Evolutionary conservation across 2,888 invertebrate species (phyloP).

Genomic region (Meghimatium bilineatum): DNA sequence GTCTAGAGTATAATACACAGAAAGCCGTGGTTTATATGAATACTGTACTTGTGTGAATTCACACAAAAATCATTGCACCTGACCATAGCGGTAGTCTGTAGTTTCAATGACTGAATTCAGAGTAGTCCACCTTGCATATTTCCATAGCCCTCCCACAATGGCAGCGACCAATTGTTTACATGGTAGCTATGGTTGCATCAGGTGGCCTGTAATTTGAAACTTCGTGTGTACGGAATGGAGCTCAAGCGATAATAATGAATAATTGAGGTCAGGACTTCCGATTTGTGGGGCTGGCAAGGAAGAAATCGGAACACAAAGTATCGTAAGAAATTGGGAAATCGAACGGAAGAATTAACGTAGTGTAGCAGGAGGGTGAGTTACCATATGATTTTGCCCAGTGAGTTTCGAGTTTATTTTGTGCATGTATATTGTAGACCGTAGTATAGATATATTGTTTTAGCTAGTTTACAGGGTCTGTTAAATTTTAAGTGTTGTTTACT

Average conservation of each 20-base stretch:
- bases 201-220: conserved; percentile 2
- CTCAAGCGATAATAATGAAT: conserved; percentile 22
- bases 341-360: background rate
- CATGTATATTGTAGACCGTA: background rate
- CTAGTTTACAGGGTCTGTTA: background rate
- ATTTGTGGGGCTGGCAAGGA: background rate
- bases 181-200: conserved; percentile 47
- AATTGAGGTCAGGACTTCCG: conserved; percentile 23
- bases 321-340: background rate
- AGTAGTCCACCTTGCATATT: background rate
- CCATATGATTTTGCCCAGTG: background rate
- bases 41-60: too few species aligned
- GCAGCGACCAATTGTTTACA: conserved; percentile 46
- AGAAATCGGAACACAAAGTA: background rate
- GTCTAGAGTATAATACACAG: too few species aligned
- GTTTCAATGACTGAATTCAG: background rate
- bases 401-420: background rate
- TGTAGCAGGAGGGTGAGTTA: background rate
- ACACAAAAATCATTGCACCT: background rate
- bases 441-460: background rate
- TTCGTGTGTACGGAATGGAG: background rate
- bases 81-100: background rate
- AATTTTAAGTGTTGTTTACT: too few species aligned
- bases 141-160: conserved; percentile 16
- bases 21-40: too few species aligned